Conservation (phyloP, 2,113 vertebrate genomes). For the Nycticebus coucang region DNA sequence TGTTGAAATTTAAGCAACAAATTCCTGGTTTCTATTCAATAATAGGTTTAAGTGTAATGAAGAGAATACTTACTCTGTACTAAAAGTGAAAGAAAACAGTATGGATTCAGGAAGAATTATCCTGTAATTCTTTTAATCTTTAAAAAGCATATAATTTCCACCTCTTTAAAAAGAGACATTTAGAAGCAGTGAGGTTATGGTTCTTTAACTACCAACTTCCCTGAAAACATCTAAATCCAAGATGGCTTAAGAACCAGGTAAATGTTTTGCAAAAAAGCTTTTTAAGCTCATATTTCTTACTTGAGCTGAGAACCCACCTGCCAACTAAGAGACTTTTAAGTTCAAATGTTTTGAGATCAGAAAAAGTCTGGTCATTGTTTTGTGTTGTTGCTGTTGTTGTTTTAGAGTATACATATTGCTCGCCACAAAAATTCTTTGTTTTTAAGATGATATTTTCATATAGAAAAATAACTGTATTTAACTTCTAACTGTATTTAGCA, state of each 20-base stretch:
- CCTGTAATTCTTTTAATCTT: conserved; percentile 43
- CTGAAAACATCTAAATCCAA: conserved; percentile 68
- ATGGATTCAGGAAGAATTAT: not conserved
- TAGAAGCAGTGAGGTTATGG: conserved; percentile 8
- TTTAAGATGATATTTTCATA: conserved; percentile 44
- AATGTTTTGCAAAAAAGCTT: conserved; percentile 68
- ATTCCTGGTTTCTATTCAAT: not conserved
- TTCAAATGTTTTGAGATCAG: not conserved
- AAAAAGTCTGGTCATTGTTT: conserved; percentile 49
- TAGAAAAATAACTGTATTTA: conserved; percentile 60
- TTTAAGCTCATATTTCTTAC: conserved; percentile 70
- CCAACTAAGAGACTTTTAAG: conserved; percentile 50
- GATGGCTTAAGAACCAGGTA: conserved; percentile 39
- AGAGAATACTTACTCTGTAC: not conserved
- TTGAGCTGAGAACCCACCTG: conserved; percentile 62
- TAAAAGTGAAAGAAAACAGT: not conserved
- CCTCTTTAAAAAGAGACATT: conserved; percentile 23
- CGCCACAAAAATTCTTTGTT: conserved; percentile 63
- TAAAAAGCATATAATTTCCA: not conserved
- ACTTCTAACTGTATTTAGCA: conserved; percentile 62
- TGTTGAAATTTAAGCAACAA: not conserved
- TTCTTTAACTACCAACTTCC: conserved; percentile 60
- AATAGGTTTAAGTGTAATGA: not conserved
- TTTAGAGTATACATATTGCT: not conserved
- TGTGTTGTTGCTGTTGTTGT: not conserved